These are phyloP conservation scores for Saturnia pavonia DNA, from an alignment of 2,888 invertebrate genomes.

Conservation along the genomic window DNA sequence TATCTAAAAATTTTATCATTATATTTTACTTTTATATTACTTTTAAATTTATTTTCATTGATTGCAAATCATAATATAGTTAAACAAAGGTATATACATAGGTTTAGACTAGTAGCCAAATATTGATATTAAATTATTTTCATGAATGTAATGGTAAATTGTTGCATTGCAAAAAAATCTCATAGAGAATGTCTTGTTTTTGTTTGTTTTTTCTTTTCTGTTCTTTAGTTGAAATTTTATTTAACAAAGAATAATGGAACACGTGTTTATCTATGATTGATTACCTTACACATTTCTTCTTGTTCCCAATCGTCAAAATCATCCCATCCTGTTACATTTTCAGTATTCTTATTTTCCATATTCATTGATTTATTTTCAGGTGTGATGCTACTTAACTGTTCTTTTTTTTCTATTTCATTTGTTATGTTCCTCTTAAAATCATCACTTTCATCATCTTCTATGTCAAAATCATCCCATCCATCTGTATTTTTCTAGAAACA, in stretches of 20 bases:
- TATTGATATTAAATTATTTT: too few relatives aligned
- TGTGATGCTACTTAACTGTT: constrained; percentile 14
- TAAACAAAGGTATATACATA: too few relatives aligned
- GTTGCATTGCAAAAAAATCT: too few relatives aligned
- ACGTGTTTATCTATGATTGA: not conserved
- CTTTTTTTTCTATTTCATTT: constrained; percentile 3
- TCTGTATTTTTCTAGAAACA: constrained; percentile 47
- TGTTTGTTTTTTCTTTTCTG: too few relatives aligned
- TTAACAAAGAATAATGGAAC: not conserved
- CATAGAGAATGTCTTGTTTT: too few relatives aligned
- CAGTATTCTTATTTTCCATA: not conserved
- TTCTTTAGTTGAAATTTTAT: not conserved
- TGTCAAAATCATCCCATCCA: constrained; percentile 79
- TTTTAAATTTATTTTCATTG: too few relatives aligned
- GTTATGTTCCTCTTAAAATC: not conserved
- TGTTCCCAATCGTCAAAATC: constrained; percentile 77
- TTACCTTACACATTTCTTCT: constrained; percentile 43
- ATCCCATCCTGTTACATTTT: constrained; percentile 71
- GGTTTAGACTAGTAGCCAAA: too few relatives aligned
- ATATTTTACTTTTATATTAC: too few relatives aligned
- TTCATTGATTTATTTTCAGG: constrained; percentile 29
- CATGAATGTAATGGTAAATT: too few relatives aligned
- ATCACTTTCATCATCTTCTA: constrained; percentile 50
- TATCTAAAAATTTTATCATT: too few relatives aligned
- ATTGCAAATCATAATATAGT: too few relatives aligned